These are phyloP conservation scores for Rhopilema esculentum DNA, from an alignment of 30 jellyfish, hydroid and myxozoan genomes.

Conservation along the genomic window DNA sequence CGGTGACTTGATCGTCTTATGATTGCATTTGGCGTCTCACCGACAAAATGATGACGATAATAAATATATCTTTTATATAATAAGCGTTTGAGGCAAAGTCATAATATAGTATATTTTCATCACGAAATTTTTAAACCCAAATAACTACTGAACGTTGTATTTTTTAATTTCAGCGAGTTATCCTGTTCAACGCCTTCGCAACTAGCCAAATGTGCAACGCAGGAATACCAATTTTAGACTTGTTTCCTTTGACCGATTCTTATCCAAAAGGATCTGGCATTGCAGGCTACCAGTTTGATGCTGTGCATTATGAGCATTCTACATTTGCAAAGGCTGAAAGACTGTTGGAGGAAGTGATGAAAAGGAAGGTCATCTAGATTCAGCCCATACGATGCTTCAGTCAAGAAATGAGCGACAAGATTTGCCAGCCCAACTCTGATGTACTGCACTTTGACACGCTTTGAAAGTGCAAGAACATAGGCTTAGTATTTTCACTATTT, in stretches of 20 bases:
- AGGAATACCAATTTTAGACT: slow-evolving; percentile 70
- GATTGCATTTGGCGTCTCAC: too few species aligned
- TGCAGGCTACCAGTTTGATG: slow-evolving; percentile 52
- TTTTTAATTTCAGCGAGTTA: slow-evolving; percentile 20
- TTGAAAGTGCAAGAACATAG: too few species aligned
- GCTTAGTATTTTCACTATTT: too few species aligned
- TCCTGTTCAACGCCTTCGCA: slow-evolving; percentile 69
- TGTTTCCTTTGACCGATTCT: slow-evolving; percentile 72
- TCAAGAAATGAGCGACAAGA: too few species aligned
- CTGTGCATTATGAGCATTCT: slow-evolving; percentile 72
- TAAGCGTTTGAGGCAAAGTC: too few species aligned
- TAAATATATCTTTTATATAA: too few species aligned
- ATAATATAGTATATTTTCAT: too few species aligned
- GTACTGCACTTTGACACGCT: too few species aligned
- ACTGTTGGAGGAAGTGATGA: slow-evolving; percentile 17
- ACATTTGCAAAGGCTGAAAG: slow-evolving; percentile 48
- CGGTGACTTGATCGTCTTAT: too few species aligned
- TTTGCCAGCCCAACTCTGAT: too few species aligned
- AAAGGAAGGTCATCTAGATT: neutral
- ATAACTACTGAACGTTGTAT: neutral
- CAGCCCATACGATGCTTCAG: neutral
- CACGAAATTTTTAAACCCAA: too few species aligned
- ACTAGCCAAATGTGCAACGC: slow-evolving; percentile 70
- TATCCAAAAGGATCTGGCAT: slow-evolving; percentile 75
- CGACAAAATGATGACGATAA: too few species aligned